Base-by-base conservation (phyloP, 1,140 invertebrate genomes). In the Conopomorpha cramerella region DNA sequence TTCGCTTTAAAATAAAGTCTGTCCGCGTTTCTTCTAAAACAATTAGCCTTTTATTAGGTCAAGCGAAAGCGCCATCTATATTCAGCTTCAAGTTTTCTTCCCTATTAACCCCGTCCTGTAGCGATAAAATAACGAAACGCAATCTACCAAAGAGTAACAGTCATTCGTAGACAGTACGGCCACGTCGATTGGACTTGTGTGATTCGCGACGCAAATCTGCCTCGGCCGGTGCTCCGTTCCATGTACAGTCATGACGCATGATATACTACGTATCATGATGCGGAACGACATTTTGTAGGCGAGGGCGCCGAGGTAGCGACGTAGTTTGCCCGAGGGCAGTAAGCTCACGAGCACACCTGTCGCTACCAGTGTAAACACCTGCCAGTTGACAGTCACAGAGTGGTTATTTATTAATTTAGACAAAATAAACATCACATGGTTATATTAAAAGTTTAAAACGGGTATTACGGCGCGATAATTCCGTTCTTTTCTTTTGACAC, bases 131-230 rank as follows among this genome's bases (percentile, higher is more conserved):
- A 36, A 34, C 39, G 39, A 31, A 32, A 31, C 39, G 36, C 43
- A 33, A 45, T 43, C 83, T 84, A 95, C 91, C 88, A 95, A 83
- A 46, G 89, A 90, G 79, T 91, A 95, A 54, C 85, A 86, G 45
- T 84, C 89, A 64, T 94, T 88, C 49, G 83, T 85, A 38, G 89
- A 90, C 30, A 96, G 74, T 44, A 94, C 83, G 41, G 87, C 82
- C 39, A 92, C 86, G 67, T 96, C 93, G 37, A 95, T 85, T 4
- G 91, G 91, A 17, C 91, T 90, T 1, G 94, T 96, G 74, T 97
- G 93, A 80, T 96, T 97, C 34, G 93, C 93, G 30, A 96, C 93
- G 79, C 92, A 95, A 55, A 95, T 89, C 14, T 92, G 91, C 61
- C 83, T 84, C 23, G 90, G 89, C 61, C 77, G 82, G 67, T 86